These are phyloP conservation scores for Myopa tessellatipennis DNA, from an alignment of 2,888 invertebrate species.

Conservation along the genomic window DNA sequence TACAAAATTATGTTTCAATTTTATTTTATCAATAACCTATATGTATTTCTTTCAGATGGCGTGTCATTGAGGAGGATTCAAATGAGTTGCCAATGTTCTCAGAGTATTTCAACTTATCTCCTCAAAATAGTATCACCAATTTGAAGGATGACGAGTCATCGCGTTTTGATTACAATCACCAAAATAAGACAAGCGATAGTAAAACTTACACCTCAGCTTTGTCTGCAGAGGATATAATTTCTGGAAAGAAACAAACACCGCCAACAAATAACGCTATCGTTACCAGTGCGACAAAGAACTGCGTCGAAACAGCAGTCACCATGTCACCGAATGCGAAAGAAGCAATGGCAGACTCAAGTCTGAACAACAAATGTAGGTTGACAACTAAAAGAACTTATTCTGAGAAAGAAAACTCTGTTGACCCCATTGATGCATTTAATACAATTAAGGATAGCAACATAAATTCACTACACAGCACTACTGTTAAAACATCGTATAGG, in stretches of 20 bases:
- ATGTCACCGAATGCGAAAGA: constrained; percentile 5
- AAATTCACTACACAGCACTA: constrained; percentile 22
- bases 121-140: constrained; percentile 63
- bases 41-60: constrained; percentile 72
- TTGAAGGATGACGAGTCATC: constrained; percentile 15
- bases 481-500: not conserved
- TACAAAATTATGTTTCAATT: constrained; percentile 9
- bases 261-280: not conserved
- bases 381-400: constrained; percentile 38
- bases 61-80: constrained; percentile 74
- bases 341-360: constrained; percentile 21
- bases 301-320: not conserved
- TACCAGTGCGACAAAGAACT: not conserved
- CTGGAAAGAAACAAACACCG: constrained; percentile 8
- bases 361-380: constrained; percentile 33
- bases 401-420: constrained; percentile 32
- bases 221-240: constrained; percentile 3
- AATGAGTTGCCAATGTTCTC: constrained; percentile 47
- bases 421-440: constrained; percentile 26
- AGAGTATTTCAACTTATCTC: not conserved
- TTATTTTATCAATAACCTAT: constrained; percentile 6
- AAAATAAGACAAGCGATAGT: constrained; percentile 17
- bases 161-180: not conserved
- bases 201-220: not conserved
- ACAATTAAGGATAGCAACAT: constrained; percentile 35